These are phyloP conservation scores for Xerus rutilus DNA, from an alignment of 2,797 vertebrate genomes.

Conservation along the genomic window DNA sequence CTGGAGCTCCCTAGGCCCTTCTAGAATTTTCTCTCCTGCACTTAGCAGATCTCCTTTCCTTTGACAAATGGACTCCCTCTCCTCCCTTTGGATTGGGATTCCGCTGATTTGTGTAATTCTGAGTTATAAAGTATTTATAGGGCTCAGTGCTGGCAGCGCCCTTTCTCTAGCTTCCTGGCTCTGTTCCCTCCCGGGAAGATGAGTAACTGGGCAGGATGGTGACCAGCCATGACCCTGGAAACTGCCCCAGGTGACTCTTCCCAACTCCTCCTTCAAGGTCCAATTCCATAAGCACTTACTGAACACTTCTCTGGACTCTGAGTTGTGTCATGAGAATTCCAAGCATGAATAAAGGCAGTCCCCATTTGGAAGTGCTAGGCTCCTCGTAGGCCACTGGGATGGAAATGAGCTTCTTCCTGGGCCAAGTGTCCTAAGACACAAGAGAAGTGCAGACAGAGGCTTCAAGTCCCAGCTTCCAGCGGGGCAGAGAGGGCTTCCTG, in stretches of 20 bases:
- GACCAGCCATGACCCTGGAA: neutral
- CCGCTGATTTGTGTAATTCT: conserved; percentile 66
- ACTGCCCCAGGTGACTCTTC: fast-evolving
- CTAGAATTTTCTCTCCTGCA: conserved; percentile 49
- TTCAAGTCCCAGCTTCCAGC: neutral
- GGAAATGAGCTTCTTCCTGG: neutral
- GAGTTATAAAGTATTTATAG: conserved; percentile 50
- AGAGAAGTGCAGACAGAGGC: neutral
- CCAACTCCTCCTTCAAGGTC: neutral
- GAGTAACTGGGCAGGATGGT: neutral
- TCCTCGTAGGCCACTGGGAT: neutral
- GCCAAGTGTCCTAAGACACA: fast-evolving
- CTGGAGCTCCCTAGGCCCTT: conserved; percentile 31
- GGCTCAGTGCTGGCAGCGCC: neutral
- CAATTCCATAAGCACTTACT: fast-evolving
- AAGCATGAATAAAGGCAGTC: fast-evolving
- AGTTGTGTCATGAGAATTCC: fast-evolving
- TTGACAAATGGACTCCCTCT: conserved; percentile 75
- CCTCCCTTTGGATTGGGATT: conserved; percentile 51
- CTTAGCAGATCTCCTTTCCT: conserved; percentile 64
- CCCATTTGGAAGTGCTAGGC: fast-evolving
- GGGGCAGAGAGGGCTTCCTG: neutral
- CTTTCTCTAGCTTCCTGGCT: conserved; percentile 59
- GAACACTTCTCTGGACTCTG: neutral
- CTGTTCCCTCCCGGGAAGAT: conserved; percentile 18